Evolutionary conservation across 2,888 invertebrate genomes (phyloP).

Genomic region (Maniola hyperantus): DNA sequence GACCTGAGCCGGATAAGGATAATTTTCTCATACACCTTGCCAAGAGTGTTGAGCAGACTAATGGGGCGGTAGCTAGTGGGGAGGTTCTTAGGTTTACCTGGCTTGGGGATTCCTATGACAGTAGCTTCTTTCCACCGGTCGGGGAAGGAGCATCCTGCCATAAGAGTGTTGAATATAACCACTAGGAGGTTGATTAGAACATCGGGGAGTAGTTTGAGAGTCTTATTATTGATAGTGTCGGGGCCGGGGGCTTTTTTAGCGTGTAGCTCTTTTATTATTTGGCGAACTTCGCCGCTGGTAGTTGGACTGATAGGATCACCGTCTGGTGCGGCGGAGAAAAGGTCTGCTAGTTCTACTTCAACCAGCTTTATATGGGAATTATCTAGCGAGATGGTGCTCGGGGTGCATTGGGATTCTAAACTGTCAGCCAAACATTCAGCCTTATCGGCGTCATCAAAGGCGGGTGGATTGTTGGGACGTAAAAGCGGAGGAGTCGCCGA

Average conservation of each 20-base stretch:
- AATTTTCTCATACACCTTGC: slow-evolving; percentile 17
- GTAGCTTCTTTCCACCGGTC: slow-evolving; percentile 21
- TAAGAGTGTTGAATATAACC: background rate
- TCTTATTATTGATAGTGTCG: too few species aligned
- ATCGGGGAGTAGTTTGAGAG: too few species aligned
- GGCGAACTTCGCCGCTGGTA: too few species aligned
- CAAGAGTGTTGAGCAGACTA: slow-evolving; percentile 16
- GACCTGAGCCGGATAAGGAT: background rate
- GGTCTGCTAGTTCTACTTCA: too few species aligned
- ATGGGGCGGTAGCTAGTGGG: slow-evolving; percentile 26
- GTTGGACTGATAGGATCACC: background rate
- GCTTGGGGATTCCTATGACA: slow-evolving; percentile 24
- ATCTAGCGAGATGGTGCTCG: background rate
- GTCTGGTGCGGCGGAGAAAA: background rate
- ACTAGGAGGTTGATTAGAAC: background rate
- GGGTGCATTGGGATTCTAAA: slow-evolving; percentile 24
- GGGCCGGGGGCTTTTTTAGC: too few species aligned
- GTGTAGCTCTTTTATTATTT: too few species aligned
- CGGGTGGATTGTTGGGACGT: background rate
- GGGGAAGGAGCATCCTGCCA: slow-evolving; percentile 10
- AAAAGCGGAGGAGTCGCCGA: background rate
- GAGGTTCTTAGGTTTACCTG: slow-evolving; percentile 12
- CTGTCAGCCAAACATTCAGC: slow-evolving; percentile 28
- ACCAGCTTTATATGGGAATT: too few species aligned
- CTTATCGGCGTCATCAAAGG: slow-evolving; percentile 2